phyloP scores from a whole-genome alignment of 1,140 invertebrate species.

The Apis florea region DNA sequence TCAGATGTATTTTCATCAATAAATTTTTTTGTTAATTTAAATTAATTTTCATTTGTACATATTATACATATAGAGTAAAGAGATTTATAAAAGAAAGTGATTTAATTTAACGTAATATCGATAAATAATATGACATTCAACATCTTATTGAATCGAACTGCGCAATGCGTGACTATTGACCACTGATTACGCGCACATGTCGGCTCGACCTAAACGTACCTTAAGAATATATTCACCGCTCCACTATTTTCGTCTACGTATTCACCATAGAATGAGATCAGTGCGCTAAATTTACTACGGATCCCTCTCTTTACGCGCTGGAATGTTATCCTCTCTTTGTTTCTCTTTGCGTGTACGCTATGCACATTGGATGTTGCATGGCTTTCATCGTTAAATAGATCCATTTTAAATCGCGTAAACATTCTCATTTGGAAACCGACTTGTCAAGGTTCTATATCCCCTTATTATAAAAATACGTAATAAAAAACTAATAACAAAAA shows the following conservation, averaged over 20 bases:
- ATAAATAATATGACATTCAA: background rate
- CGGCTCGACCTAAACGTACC: conserved; percentile 26
- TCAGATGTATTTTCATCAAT: background rate
- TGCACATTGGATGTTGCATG: conserved; percentile 1
- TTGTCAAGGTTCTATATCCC: background rate
- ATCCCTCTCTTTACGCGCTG: conserved; percentile 42
- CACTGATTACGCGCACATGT: conserved; percentile 19
- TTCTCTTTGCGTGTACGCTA: background rate
- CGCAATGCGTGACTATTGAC: background rate
- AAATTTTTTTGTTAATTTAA: background rate
- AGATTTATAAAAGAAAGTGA: background rate
- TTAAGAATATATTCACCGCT: conserved; percentile 38
- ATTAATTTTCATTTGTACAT: background rate
- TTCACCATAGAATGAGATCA: conserved; percentile 72
- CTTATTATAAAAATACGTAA: no score
- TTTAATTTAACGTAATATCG: background rate
- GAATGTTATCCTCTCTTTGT: conserved; percentile 33
- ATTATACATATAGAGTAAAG: background rate
- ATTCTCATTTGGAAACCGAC: background rate
- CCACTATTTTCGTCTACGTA: conserved; percentile 68
- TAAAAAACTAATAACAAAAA: no score
- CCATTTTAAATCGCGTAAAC: conserved; percentile 20
- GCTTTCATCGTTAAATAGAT: conserved; percentile 25
- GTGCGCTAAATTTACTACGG: conserved; percentile 69
- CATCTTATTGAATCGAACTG: conserved; percentile 20